Evolutionary conservation across 1,140 invertebrate genomes (phyloP).

Genomic region (Monochamus saltuarius): DNA sequence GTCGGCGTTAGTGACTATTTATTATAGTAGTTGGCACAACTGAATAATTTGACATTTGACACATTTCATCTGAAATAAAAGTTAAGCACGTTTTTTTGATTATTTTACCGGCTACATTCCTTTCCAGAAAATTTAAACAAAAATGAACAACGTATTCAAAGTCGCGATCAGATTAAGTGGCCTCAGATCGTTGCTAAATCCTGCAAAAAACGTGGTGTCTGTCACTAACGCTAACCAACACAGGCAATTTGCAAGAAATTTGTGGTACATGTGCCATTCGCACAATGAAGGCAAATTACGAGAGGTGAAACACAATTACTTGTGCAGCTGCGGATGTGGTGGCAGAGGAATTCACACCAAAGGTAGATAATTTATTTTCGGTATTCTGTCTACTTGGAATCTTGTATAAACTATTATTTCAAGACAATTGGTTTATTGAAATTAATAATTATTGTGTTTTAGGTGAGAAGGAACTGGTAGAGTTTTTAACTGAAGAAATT

Average conservation of each 20-base stretch:
- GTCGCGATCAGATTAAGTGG: slow-evolving; percentile 57
- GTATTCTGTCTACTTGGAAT: not conserved
- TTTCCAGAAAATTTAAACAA: slow-evolving; percentile 34
- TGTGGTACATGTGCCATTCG: slow-evolving; percentile 68
- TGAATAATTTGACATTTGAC: too few relatives aligned
- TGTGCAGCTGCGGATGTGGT: slow-evolving; percentile 65
- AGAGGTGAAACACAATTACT: slow-evolving; percentile 52
- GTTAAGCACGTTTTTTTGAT: slow-evolving; percentile 19
- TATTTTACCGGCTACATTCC: slow-evolving; percentile 19
- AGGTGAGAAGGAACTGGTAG: slow-evolving; percentile 84
- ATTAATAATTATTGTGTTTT: slow-evolving; percentile 29
- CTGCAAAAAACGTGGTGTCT: slow-evolving; percentile 50
- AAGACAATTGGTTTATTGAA: slow-evolving; percentile 8
- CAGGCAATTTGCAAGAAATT: slow-evolving; percentile 62
- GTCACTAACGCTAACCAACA: slow-evolving; percentile 55
- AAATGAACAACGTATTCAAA: slow-evolving; percentile 70
- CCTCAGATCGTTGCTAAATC: slow-evolving; percentile 54
- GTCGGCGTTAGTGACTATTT: too few relatives aligned
- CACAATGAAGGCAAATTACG: slow-evolving; percentile 41
- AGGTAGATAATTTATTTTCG: slow-evolving; percentile 54
- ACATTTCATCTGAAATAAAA: not conserved
- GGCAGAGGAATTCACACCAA: slow-evolving; percentile 63
- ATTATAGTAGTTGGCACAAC: too few relatives aligned
- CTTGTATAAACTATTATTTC: not conserved
- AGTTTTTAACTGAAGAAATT: slow-evolving; percentile 88